Conservation (phyloP, 2,797 vertebrate species). For the Enteromius trimaculatus region DNA sequence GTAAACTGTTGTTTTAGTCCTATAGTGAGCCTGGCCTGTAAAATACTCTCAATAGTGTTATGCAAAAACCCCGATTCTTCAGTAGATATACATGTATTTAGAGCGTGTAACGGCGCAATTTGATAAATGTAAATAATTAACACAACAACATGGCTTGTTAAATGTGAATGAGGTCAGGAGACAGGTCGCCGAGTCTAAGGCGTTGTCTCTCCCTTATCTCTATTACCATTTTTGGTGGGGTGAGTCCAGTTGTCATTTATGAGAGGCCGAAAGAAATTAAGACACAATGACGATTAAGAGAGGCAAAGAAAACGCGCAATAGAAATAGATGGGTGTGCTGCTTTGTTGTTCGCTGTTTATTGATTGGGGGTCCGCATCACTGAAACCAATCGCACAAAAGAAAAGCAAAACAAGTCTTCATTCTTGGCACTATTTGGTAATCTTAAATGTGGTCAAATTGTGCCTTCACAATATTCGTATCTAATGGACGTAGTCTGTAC, state of each 20-base stretch:
- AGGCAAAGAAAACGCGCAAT: constrained; percentile 53
- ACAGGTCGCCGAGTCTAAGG: constrained; percentile 78
- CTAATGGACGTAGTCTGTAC: background rate
- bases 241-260: constrained; percentile 78
- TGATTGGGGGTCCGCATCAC: constrained; percentile 35
- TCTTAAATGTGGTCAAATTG: background rate
- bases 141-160: constrained; percentile 81
- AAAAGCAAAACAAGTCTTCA: constrained; percentile 3
- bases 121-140: constrained; percentile 78
- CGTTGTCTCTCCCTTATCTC: constrained; percentile 73
- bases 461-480: background rate
- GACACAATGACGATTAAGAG: constrained; percentile 66
- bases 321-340: constrained; percentile 44
- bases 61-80: constrained; percentile 68
- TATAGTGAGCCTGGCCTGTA: constrained; percentile 77
- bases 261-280: constrained; percentile 70
- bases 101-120: constrained; percentile 67
- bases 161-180: constrained; percentile 81
- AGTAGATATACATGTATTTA: constrained; percentile 69
- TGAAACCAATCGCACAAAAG: constrained; percentile 41
- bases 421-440: background rate
- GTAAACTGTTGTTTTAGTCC: constrained; percentile 82
- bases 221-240: constrained; percentile 83
- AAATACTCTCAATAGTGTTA: constrained; percentile 75
- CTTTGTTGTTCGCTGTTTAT: constrained; percentile 39